phyloP scores from a whole-genome alignment of 2,113 vertebrate species.

The Mustela nigripes region DNA sequence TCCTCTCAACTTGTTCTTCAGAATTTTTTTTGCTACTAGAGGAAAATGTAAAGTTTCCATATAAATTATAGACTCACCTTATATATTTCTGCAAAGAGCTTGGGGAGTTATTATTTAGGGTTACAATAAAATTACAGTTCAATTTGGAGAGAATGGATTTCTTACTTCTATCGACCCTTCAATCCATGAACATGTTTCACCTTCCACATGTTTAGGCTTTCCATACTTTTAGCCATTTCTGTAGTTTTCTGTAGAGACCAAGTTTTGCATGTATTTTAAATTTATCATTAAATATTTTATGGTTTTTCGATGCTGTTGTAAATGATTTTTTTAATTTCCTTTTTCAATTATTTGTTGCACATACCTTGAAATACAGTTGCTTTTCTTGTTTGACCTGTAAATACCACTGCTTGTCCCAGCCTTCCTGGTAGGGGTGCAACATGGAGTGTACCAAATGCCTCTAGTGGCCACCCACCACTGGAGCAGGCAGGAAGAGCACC shows the following conservation, averaged over 20 bases:
- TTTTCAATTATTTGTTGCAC: conserved; percentile 13
- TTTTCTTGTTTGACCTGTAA: background rate
- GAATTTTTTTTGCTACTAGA: background rate
- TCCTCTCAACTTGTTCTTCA: background rate
- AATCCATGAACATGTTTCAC: background rate
- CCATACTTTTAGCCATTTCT: background rate
- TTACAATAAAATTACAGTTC: background rate
- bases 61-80: background rate
- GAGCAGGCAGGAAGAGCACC: background rate
- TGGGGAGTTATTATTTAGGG: background rate
- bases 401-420: background rate
- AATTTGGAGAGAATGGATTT: background rate
- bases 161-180: background rate
- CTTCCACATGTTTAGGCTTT: background rate
- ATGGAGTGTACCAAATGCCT: background rate
- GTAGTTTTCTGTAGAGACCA: background rate
- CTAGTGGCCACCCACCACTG: background rate
- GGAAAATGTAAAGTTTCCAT: background rate
- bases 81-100: background rate
- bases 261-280: background rate
- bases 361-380: background rate
- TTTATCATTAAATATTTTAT: conserved; percentile 13
- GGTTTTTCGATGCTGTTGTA: background rate
- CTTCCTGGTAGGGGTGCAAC: background rate
- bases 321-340: background rate